phyloP scores from a whole-genome alignment of 1,140 invertebrate species.

The Nymphalis io region DNA sequence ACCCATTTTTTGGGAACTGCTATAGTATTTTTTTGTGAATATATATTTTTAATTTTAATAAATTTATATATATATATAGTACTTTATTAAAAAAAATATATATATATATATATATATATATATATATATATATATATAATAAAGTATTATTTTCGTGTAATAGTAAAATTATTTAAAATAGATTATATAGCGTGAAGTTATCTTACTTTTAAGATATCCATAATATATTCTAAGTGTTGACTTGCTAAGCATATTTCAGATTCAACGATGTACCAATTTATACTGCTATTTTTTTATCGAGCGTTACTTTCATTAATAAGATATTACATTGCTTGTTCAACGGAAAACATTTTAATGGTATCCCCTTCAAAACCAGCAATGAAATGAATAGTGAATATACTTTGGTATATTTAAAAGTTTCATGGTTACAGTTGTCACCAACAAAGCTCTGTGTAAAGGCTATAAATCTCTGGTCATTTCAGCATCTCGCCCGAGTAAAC shows the following conservation, averaged over 20 bases:
- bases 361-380: constrained; percentile 5
- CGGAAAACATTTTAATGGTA: background rate
- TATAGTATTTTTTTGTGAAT: no score
- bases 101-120: no score
- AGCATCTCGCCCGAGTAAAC: constrained; percentile 31
- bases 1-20: no score
- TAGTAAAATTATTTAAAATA: background rate
- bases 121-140: background rate
- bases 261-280: constrained; percentile 34
- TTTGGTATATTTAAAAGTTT: background rate
- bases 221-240: constrained; percentile 44
- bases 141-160: background rate
- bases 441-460: constrained; percentile 5
- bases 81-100: no score
- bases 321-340: constrained; percentile 19
- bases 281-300: constrained; percentile 21
- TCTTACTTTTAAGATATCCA: constrained; percentile 30
- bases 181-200: background rate
- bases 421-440: background rate
- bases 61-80: no score
- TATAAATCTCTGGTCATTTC: constrained; percentile 35
- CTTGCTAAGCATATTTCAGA: constrained; percentile 44
- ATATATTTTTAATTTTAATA: no score
- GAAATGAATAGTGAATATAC: background rate
- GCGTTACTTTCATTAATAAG: constrained; percentile 10